Evolutionary conservation across 2,113 vertebrate genomes (phyloP).

Genomic region (Cervus canadensis): DNA sequence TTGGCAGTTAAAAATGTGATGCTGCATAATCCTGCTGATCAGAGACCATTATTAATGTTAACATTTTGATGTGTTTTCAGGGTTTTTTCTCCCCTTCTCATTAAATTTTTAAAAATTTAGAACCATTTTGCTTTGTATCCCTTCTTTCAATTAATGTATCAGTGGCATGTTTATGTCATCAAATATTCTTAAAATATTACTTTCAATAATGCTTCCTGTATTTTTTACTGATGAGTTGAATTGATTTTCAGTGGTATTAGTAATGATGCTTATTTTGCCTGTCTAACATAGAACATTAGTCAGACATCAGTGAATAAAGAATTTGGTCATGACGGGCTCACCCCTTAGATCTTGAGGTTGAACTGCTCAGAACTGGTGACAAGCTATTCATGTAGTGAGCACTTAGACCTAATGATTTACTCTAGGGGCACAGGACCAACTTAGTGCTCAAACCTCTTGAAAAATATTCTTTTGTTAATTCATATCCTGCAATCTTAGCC

Average conservation of each 20-base stretch:
- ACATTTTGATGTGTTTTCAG: background rate
- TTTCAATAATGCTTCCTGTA: background rate
- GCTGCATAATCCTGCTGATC: background rate
- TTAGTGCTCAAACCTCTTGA: background rate
- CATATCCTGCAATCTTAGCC: background rate
- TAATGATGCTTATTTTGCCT: background rate
- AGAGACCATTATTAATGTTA: background rate
- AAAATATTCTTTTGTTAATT: background rate
- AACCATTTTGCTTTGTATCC: background rate
- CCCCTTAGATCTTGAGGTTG: background rate
- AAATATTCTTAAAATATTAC: background rate
- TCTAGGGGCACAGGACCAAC: background rate
- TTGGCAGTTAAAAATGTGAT: slow-evolving; percentile 4
- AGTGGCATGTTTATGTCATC: background rate
- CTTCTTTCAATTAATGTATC: background rate
- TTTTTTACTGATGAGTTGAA: background rate
- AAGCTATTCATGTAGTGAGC: background rate
- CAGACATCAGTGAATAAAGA: background rate
- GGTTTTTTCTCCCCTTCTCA: background rate
- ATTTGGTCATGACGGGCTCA: background rate
- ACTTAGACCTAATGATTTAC: background rate
- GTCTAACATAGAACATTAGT: background rate
- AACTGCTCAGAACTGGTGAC: background rate
- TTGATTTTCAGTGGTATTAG: background rate
- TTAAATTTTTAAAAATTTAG: background rate